Evolutionary conservation across 2,113 vertebrate species (phyloP).

Genomic region (Dasypus novemcinctus): DNA sequence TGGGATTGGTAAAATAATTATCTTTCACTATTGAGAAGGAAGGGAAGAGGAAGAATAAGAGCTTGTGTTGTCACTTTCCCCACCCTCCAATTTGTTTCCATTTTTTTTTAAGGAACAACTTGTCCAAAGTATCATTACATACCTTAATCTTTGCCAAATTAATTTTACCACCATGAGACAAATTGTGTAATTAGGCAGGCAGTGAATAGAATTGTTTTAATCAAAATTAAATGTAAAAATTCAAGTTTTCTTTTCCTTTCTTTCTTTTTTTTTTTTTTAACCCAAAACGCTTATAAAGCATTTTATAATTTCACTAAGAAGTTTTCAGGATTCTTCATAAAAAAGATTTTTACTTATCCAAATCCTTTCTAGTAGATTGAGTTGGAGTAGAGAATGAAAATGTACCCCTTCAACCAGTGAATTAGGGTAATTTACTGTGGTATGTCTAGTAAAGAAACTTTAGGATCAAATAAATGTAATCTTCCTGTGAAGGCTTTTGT

Average conservation of each 20-base stretch:
- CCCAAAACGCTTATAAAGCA: neutral
- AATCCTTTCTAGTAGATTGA: neutral
- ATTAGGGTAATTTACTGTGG: neutral
- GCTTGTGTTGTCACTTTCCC: neutral
- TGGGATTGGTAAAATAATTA: neutral
- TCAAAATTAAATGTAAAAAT: slow-evolving; percentile 14
- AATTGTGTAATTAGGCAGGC: slow-evolving; percentile 11
- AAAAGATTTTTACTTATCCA: slow-evolving; percentile 1
- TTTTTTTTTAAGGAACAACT: neutral
- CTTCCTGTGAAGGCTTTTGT: neutral
- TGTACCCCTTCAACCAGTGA: neutral
- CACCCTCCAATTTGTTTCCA: neutral
- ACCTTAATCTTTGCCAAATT: slow-evolving; percentile 28
- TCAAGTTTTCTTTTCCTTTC: neutral
- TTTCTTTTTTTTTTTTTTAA: neutral
- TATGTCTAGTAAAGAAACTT: slow-evolving; percentile 31
- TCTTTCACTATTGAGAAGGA: neutral
- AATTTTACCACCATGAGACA: neutral
- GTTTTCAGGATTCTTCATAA: slow-evolving; percentile 11
- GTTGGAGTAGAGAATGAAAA: neutral
- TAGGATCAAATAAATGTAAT: neutral
- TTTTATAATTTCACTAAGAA: neutral
- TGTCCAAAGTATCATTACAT: slow-evolving; percentile 12
- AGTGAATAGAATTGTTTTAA: neutral
- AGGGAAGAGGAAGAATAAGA: neutral